Percentiles rank a stretch among this genome's conserved stretches.
Evolutionary conservation across 2,113 vertebrate genomes (phyloP).

Genomic region (Myxocyprinus asiaticus): DNA sequence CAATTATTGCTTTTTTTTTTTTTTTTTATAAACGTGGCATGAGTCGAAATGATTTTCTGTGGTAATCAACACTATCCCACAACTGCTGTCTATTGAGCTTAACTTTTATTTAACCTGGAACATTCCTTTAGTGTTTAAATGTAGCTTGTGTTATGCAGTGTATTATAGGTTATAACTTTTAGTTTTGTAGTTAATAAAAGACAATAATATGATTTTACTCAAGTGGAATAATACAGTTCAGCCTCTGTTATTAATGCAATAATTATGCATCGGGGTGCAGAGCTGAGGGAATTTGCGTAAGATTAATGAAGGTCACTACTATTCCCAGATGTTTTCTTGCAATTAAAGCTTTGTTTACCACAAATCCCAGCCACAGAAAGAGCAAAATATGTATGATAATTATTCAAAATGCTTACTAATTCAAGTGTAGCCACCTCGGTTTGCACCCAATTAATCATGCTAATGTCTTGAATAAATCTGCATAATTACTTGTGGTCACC

Average conservation of each 20-base stretch:
- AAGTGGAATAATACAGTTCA: conserved; percentile 59
- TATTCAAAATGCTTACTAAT: conserved; percentile 99
- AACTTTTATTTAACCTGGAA: no score
- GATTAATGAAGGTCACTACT: conserved; percentile 99
- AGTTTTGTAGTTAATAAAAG: neutral
- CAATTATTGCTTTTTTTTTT: no score
- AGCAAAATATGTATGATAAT: conserved; percentile 99
- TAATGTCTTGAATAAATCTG: conserved; percentile 99
- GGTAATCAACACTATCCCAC: no score
- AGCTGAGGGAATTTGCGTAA: conserved; percentile 95
- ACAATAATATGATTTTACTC: conserved; percentile 50
- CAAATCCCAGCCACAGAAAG: conserved; percentile 99
- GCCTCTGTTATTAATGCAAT: conserved; percentile 85
- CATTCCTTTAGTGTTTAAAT: no score
- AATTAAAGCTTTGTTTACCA: conserved; percentile 99
- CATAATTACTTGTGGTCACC: conserved; percentile 92
- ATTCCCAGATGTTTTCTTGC: conserved; percentile 99
- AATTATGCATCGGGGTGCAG: conserved; percentile 94
- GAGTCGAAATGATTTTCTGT: no score
- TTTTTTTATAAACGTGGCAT: no score
- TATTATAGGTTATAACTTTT: neutral
- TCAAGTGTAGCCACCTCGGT: conserved; percentile 99
- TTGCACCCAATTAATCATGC: conserved; percentile 99
- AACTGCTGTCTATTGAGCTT: no score
- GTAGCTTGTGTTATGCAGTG: no score